Evolutionary conservation across 2,113 vertebrate species (phyloP).

Genomic region (Petaurus breviceps): DNA sequence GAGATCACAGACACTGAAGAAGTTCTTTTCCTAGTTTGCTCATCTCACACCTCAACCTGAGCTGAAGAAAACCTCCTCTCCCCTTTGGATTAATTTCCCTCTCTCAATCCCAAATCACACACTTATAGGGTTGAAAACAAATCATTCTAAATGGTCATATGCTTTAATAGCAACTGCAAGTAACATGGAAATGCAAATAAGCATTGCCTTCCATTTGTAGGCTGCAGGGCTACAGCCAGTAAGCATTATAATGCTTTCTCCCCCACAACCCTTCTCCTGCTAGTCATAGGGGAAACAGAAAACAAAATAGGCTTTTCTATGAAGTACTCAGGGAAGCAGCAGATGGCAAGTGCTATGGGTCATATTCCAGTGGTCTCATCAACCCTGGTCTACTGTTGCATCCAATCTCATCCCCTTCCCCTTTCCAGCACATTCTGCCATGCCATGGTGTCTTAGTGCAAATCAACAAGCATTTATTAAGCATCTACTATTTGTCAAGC

Average conservation of each 20-base stretch:
- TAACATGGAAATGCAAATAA: not conserved
- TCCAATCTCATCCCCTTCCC: not conserved
- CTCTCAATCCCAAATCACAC: not conserved
- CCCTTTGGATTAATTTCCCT: not conserved
- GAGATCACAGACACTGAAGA: not conserved
- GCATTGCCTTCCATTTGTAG: too few relatives aligned
- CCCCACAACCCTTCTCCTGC: too few relatives aligned
- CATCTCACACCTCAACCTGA: not conserved
- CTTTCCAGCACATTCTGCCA: not conserved
- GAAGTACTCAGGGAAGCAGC: not conserved
- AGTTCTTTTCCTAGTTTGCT: not conserved
- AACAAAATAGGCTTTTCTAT: not conserved
- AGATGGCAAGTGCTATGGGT: not conserved
- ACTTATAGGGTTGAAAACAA: not conserved
- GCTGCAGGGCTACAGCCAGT: not conserved
- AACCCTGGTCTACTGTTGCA: not conserved
- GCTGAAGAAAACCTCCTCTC: not conserved
- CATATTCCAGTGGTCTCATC: not conserved
- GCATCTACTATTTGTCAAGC: not conserved
- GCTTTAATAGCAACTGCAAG: not conserved
- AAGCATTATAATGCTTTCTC: not conserved
- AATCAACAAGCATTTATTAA: not conserved
- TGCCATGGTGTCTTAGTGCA: not conserved
- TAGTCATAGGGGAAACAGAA: not conserved
- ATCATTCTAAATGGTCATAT: not conserved